Conservation (phyloP, 2,113 vertebrate genomes). For the Phrynosoma platyrhinos region DNA sequence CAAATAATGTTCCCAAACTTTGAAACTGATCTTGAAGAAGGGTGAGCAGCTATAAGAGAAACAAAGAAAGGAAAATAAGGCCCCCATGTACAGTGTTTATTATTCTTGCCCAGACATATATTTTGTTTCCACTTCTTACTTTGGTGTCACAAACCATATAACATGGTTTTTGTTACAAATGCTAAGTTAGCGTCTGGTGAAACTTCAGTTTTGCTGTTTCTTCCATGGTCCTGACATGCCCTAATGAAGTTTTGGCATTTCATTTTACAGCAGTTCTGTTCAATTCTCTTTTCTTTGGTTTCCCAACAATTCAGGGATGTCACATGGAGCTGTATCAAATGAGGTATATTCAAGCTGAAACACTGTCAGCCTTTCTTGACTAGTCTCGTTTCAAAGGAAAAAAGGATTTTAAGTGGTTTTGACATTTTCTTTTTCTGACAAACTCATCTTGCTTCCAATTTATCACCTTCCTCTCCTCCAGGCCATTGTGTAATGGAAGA, state of each 20-base stretch:
- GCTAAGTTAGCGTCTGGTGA: neutral
- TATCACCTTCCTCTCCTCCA: conserved; percentile 38
- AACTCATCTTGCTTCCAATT: conserved; percentile 57
- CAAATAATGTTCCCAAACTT: neutral
- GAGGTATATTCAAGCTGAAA: fast-evolving
- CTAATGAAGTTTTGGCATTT: conserved; percentile 37
- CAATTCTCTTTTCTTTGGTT: conserved; percentile 22
- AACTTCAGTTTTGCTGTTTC: neutral
- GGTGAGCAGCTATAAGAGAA: neutral
- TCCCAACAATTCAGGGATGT: conserved; percentile 34
- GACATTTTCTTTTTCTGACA: conserved; percentile 40
- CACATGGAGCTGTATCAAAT: conserved; percentile 1
- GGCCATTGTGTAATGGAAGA: conserved; percentile 12
- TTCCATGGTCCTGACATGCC: neutral
- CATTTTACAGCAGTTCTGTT: conserved; percentile 6
- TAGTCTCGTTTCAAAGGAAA: conserved; percentile 16
- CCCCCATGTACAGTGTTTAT: neutral
- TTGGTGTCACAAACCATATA: neutral
- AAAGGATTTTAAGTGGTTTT: conserved; percentile 30
- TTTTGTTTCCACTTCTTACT: fast-evolving
- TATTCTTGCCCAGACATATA: neutral
- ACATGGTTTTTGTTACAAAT: fast-evolving
- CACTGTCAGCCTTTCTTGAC: conserved; percentile 30
- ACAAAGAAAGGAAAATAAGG: neutral
- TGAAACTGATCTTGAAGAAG: neutral